These are phyloP conservation scores for Chiridota heheva DNA, from an alignment of 35 echinoderm and acorn worm species.

Conservation along the genomic window DNA sequence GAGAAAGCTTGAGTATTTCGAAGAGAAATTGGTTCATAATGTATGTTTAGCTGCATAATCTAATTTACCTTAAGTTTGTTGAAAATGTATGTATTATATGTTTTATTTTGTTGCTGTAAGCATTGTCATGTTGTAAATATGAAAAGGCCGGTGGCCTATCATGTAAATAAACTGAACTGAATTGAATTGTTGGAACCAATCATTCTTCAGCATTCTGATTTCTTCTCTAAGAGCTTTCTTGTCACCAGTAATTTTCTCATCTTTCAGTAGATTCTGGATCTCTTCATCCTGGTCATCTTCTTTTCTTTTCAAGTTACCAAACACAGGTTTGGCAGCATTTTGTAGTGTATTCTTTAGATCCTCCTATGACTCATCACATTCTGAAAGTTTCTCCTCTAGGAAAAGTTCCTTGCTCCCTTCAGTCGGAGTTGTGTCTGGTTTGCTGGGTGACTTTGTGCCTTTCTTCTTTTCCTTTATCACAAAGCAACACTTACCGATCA, in stretches of 20 bases:
- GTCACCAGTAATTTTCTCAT: background rate
- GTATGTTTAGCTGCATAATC: too few relatives aligned
- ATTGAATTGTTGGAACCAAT: background rate
- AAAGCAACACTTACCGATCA: background rate
- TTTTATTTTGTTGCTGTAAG: too few relatives aligned
- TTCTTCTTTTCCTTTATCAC: background rate
- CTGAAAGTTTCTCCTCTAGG: background rate
- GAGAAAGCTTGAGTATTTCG: too few relatives aligned
- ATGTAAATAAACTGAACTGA: too few relatives aligned
- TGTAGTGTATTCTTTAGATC: background rate
- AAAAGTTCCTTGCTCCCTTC: background rate
- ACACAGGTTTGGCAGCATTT: background rate
- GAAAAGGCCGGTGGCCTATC: too few relatives aligned
- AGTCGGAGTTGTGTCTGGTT: too few relatives aligned
- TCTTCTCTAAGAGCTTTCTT: background rate
- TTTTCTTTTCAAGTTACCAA: background rate
- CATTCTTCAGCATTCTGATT: background rate
- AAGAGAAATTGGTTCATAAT: too few relatives aligned
- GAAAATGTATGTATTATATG: too few relatives aligned
- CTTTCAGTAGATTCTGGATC: background rate
- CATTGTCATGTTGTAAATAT: too few relatives aligned
- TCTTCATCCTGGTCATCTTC: background rate
- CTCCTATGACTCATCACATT: background rate
- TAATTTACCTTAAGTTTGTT: too few relatives aligned
- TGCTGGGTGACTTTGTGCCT: too few relatives aligned